Evolutionary conservation across 2,797 vertebrate species (phyloP), one percentile per base, ranked within the genome.

Genomic region (Helicolenus hilgendorfi): DNA sequence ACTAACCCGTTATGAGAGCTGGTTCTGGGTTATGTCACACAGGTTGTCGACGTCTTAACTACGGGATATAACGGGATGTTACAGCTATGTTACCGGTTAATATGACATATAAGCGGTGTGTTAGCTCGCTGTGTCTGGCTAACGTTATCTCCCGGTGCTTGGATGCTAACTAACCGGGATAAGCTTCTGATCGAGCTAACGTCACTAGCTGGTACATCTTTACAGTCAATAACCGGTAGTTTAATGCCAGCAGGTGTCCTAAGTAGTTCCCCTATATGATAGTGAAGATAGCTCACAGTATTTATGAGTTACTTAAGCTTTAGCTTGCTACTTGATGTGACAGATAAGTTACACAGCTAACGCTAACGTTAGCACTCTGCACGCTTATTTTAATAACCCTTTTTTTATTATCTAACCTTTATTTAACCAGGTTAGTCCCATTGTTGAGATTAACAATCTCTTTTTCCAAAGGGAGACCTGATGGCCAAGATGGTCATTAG

Each of bases 331-430:
- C 79, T 84, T 68, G 80, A 84, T 92, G 79, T 95, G 95, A 95
- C 91, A 92, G 89, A 83, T 88, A 92, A 84, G 77, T 77, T 87
- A 31, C 5, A 29, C 65, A 22, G 81, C 75, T 92, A 95, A 45
- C 0, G 85, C 81, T 91, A 91, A 67, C 38, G 20, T 45, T 88
- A 86, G 15, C 36, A 55, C 62, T 13, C 7, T 68, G 3, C 38
- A 36, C 62, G 22, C 27, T 84, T 68, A 45, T 38, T 77, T 53
- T 11, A 62, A 26, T 20, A 18, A 26, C 10, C 38, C 38, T 13
- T 41, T 41, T 31, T 41, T 41, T 41, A 41, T 41, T 6, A 41
- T 41, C 38, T 41, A 41, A 41, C 38, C 38, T 41, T 41, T 41
- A 41, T 41, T 41, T 0, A 41, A 41, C 38, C 38, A 41, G 38